These are phyloP conservation scores for Drosophila bocqueti DNA, from an alignment of 1,140 invertebrate genomes.

Conservation along the genomic window DNA sequence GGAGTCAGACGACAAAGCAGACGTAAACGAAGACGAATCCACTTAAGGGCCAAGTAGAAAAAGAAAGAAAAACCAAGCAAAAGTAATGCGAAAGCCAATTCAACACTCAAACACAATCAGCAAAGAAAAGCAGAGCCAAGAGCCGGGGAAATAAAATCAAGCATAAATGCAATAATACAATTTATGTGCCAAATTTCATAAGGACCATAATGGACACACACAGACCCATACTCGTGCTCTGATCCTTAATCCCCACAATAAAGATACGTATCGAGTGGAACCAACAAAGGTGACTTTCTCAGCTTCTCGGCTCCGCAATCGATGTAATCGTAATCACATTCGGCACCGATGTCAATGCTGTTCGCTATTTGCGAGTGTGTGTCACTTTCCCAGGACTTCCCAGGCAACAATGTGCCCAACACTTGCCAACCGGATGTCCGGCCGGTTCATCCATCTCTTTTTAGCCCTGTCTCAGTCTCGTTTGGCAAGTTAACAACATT, in stretches of 20 bases:
- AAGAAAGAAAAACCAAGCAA: slow-evolving; percentile 30
- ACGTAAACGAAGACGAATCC: slow-evolving; percentile 71
- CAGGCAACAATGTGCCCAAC: slow-evolving; percentile 68
- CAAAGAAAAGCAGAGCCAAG: slow-evolving; percentile 34
- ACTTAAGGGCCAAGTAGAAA: slow-evolving; percentile 53
- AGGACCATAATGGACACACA: slow-evolving; percentile 74
- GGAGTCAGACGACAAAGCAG: slow-evolving; percentile 50
- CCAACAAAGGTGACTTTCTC: slow-evolving; percentile 77
- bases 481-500: slow-evolving; percentile 74
- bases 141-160: slow-evolving; percentile 82
- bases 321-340: slow-evolving; percentile 79
- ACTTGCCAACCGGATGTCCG: slow-evolving; percentile 41
- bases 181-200: slow-evolving; percentile 84
- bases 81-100: slow-evolving; percentile 70
- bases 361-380: slow-evolving; percentile 44
- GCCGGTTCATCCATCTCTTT: not conserved
- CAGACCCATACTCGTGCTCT: slow-evolving; percentile 13
- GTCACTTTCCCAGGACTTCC: slow-evolving; percentile 66
- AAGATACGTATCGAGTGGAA: slow-evolving; percentile 40
- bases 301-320: slow-evolving; percentile 27
- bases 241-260: slow-evolving; percentile 52
- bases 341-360: slow-evolving; percentile 52
- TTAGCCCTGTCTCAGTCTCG: slow-evolving; percentile 5
- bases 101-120: slow-evolving; percentile 75
- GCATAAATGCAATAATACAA: slow-evolving; percentile 84